Base-by-base conservation (phyloP, 2,797 vertebrate species). In the Alosa sapidissima region DNA sequence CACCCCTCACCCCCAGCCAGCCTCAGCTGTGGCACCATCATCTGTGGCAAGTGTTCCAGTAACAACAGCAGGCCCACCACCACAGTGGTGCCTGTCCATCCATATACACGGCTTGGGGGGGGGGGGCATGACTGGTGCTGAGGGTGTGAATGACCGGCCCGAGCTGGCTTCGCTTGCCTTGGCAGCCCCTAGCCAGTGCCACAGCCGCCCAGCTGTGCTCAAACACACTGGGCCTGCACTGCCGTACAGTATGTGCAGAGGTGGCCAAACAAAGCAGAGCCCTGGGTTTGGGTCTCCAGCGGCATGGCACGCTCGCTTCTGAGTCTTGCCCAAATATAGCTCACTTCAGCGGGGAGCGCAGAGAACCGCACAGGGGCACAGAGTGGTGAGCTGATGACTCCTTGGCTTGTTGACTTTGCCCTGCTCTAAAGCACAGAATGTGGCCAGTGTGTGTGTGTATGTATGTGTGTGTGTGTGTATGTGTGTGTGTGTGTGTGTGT, bases 271-370 rank as follows among this genome's bases (percentile, higher is more conserved):
- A 68, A 48, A 83, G 49, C 48, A 51, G 1, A 16, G 48, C 10
- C 28, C 28, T 72, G 65, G 65, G 24, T 72, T 14, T 33, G 65
- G 60, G 60, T 21, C 62, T 28, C 65, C 62, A 72, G 36, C 45
- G 47, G 58, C 65, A n/a, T n/a, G 5, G 13, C 21, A 33, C n/a
- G 47, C 21, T 45, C 41, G 2, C 33, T 3, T 41, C 41, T 1
- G 21, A 65, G 60, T 72, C 60, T 65, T 72, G 65, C 82, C 82
- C 47, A 52, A 72, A 84, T 51, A 52, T 51, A 84, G 49, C 48
- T 84, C 28, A 72, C 24, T 84, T 72, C 28, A 14, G 62, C 24
- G 2, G 19, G 65, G 33, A 72, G 65, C 3, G 65, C 65, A 41
- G 0, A 36, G 65, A 14, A 14, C 62, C 65, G 33, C 33, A 33